A percentile compares a stretch with the other conserved stretches of the same genome.
These are phyloP conservation scores for Muscicapa striata DNA, from an alignment of 2,797 vertebrate species.

Conservation along the genomic window DNA sequence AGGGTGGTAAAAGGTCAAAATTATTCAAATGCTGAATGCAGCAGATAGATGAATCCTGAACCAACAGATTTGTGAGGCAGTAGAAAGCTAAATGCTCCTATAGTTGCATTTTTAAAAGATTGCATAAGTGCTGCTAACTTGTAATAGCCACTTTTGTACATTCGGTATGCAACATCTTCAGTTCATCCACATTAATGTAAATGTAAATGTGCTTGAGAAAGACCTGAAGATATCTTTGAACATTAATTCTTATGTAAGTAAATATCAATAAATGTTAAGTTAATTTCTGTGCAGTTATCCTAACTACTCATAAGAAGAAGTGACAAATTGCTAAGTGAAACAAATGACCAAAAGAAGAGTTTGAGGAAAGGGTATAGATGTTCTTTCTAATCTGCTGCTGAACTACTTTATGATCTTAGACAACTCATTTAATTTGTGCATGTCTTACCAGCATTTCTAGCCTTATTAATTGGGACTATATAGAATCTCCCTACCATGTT, in stretches of 20 bases:
- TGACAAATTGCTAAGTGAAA: constrained; percentile 22
- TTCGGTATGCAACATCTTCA: constrained; percentile 48
- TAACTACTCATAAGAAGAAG: constrained; percentile 38
- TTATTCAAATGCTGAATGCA: constrained; percentile 57
- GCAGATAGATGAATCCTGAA: constrained; percentile 29
- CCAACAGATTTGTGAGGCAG: constrained; percentile 44
- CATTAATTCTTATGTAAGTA: constrained; percentile 30
- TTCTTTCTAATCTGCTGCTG: background rate
- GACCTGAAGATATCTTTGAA: constrained; percentile 35
- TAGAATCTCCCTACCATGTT: background rate
- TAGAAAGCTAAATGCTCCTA: constrained; percentile 23
- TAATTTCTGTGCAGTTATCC: constrained; percentile 37
- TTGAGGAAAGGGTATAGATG: background rate
- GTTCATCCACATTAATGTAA: constrained; percentile 51
- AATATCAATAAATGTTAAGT: constrained; percentile 10
- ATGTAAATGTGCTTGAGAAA: constrained; percentile 4
- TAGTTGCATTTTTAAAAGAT: constrained; percentile 40
- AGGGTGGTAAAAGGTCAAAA: constrained; percentile 64
- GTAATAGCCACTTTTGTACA: constrained; percentile 46
- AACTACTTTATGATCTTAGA: background rate
- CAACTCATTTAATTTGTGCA: background rate
- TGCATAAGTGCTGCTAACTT: constrained; percentile 43
- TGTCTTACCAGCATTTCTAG: background rate
- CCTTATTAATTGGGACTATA: background rate
- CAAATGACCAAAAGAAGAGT: background rate